Conservation (phyloP, 2,888 invertebrate species). For the Drosophila macrospina region DNA sequence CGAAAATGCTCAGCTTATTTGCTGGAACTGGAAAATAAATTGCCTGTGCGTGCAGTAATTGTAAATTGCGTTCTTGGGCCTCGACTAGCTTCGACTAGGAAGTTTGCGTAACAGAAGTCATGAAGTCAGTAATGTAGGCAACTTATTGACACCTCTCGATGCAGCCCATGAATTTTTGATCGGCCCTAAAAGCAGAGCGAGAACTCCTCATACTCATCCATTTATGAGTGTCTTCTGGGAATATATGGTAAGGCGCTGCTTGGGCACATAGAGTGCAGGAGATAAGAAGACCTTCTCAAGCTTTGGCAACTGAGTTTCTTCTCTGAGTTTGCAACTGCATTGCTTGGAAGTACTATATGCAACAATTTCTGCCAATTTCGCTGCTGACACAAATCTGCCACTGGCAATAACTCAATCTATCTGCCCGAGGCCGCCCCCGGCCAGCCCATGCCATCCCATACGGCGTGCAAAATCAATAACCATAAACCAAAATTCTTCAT, state of each 20-base stretch:
- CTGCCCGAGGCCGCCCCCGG: not conserved
- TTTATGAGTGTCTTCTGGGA: constrained; percentile 31
- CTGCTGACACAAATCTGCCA: constrained; percentile 65
- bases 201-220: constrained; percentile 26
- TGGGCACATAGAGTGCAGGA: constrained; percentile 21
- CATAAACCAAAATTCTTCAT: constrained; percentile 69
- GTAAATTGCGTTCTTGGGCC: constrained; percentile 78
- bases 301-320: not conserved
- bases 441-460: not conserved
- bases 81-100: constrained; percentile 18
- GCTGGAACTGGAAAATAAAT: constrained; percentile 82
- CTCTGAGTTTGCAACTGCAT: constrained; percentile 4
- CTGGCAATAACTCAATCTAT: constrained; percentile 56
- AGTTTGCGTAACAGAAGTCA: not conserved
- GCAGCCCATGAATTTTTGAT: constrained; percentile 70
- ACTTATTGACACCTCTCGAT: constrained; percentile 69
- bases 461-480: constrained; percentile 67
- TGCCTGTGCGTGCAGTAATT: constrained; percentile 85
- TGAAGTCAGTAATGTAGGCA: constrained; percentile 34
- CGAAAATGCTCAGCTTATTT: constrained; percentile 71
- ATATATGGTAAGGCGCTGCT: constrained; percentile 21
- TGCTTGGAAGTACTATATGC: constrained; percentile 48
- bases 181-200: constrained; percentile 42
- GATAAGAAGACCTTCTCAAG: constrained; percentile 4
- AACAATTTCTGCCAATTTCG: constrained; percentile 51